Evolutionary conservation across 1,140 invertebrate species (phyloP), one percentile per base, ranked within the genome.

Genomic region (Charaxes varanes): DNA sequence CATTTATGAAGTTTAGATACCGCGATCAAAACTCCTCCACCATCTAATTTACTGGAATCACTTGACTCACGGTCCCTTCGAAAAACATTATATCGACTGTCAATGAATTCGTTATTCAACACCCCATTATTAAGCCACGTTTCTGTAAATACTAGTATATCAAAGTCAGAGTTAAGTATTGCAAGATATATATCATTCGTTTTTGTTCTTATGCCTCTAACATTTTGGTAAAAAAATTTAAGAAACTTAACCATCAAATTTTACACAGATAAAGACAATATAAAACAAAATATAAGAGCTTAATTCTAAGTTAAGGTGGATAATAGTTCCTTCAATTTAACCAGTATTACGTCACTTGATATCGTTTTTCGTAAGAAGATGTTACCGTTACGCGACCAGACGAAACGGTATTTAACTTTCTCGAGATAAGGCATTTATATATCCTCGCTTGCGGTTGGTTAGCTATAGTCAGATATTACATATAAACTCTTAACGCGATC

Each of bases 61-160:
- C 23, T 2, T 4, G 35, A 17, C 10, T 37, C 35, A 7, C 35
- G 23, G 10, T 37, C 35, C 12, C 35, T 13, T 3, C 35, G 23
- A 37, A 11, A 37, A 8, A 37, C 35, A 18, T 6, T 12, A 26
- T 37, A 37, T 8, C 35, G 14, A 11, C 27, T 18, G 5, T 37
- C 35, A 15, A 37, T 18, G 14, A 38, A 18, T 28, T 38, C 35
- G 28, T 12, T 28, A 38, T 17, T 27, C 6, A 4, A 18, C 18
- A 37, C 16, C 6, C 16, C 27, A 7, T 18, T 17, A 37, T 37
- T 38, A 7, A 38, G 24, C 35, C 35, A 27, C 7, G 35, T 38
- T 26, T 38, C 35, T 11, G 24, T 38, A 3, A 35, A 35, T 7
- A 35, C 33, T 15, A 35, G 7, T n/a, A 35, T 14, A 35, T 24